phyloP scores from a whole-genome alignment of 2,113 vertebrate genomes.

The Chroicocephalus ridibundus region DNA sequence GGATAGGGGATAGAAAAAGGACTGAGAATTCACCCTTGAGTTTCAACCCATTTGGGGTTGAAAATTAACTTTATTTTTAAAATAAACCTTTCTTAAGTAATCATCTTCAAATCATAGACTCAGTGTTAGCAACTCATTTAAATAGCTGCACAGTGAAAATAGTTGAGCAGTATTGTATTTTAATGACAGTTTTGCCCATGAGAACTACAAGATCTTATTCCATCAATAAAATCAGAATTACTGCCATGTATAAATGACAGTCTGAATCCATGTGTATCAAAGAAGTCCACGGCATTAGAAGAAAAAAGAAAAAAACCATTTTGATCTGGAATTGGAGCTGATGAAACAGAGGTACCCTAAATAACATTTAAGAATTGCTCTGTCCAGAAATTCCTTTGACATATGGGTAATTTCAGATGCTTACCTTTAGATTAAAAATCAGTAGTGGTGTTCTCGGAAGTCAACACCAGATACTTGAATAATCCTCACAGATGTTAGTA shows the following conservation, averaged over 20 bases:
- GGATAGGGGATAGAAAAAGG: not conserved
- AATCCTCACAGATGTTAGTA: constrained; percentile 9
- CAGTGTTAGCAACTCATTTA: not conserved
- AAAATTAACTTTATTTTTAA: not conserved
- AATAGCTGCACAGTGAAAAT: not conserved
- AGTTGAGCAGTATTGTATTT: not conserved
- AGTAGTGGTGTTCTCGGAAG: not conserved
- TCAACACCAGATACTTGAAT: not conserved
- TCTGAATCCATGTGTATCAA: not conserved
- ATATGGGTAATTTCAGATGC: not conserved
- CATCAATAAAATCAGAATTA: not conserved
- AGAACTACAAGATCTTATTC: not conserved
- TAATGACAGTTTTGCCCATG: not conserved
- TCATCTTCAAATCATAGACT: not conserved
- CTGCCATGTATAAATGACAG: not conserved
- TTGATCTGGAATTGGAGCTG: not conserved
- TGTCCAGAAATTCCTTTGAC: not conserved
- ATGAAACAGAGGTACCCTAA: not conserved
- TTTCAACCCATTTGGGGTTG: not conserved
- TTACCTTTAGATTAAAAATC: not conserved
- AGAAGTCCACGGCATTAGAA: not conserved
- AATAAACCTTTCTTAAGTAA: not conserved
- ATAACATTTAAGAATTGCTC: not conserved
- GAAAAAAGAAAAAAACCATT: not conserved
- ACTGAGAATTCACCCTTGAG: not conserved